Percentiles rank a stretch among this genome's conserved stretches.
phyloP scores from a whole-genome alignment of 2,113 vertebrate genomes.

The Origma solitaria region DNA sequence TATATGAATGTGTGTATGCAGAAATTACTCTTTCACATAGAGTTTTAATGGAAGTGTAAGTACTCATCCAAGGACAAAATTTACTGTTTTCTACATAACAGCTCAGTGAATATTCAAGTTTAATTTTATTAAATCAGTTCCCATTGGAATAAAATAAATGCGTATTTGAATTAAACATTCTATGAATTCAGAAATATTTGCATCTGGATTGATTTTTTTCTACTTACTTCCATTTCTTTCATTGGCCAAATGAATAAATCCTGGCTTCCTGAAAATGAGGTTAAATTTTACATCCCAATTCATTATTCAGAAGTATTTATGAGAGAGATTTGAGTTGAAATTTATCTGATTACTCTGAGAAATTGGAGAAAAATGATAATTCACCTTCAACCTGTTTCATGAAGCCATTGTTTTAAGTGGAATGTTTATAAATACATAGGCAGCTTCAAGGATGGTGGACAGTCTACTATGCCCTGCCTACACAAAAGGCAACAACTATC shows the following conservation, averaged over 20 bases:
- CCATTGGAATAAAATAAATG: neutral
- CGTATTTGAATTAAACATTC: neutral
- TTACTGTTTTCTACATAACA: neutral
- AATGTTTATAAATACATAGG: neutral
- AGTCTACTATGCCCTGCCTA: neutral
- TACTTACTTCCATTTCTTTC: neutral
- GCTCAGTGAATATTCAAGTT: neutral
- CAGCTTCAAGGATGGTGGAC: neutral
- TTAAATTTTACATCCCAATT: neutral
- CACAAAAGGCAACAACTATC: slow-evolving; percentile 19
- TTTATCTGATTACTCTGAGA: neutral
- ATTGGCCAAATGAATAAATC: neutral
- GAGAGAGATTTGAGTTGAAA: neutral
- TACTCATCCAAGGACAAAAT: neutral
- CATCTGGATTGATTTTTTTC: neutral
- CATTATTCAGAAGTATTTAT: neutral
- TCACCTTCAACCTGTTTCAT: neutral
- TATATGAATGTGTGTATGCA: neutral
- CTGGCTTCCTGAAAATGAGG: neutral
- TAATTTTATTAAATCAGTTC: neutral
- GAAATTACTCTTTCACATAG: neutral
- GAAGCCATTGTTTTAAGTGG: neutral
- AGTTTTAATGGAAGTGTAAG: neutral
- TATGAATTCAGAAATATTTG: neutral
- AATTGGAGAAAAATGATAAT: neutral